Evolutionary conservation across 2,888 invertebrate species (phyloP).

Genomic region (Choreutis nemorana): DNA sequence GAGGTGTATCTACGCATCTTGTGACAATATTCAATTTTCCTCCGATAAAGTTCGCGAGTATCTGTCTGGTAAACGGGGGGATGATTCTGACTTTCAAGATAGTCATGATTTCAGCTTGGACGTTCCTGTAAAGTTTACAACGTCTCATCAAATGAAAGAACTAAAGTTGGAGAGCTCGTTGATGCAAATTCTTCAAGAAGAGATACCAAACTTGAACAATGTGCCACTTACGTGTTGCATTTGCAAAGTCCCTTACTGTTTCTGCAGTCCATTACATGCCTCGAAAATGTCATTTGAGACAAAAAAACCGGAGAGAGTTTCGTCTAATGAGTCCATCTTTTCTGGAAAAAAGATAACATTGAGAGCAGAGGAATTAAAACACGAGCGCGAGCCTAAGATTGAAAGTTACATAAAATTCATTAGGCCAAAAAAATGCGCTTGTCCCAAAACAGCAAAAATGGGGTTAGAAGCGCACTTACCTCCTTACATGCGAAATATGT

Average conservation of each 20-base stretch:
- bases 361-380: constrained; percentile 22
- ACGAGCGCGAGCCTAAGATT: constrained; percentile 42
- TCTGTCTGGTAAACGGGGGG: constrained; percentile 26
- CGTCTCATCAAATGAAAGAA: constrained; percentile 25
- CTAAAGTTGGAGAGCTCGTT: constrained; percentile 41
- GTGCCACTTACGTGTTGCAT: constrained; percentile 24
- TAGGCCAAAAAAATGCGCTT: constrained; percentile 27
- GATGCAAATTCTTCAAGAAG: constrained; percentile 39
- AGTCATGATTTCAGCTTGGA: constrained; percentile 27
- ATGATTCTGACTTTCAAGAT: constrained; percentile 29
- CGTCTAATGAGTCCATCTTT: constrained; percentile 10
- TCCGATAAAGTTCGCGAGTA: constrained; percentile 33
- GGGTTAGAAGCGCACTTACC: constrained; percentile 39
- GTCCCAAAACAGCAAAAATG: constrained; percentile 35
- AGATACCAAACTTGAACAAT: constrained; percentile 28
- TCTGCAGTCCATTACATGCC: constrained; percentile 21
- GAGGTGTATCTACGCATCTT: constrained; percentile 40
- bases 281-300: constrained; percentile 10
- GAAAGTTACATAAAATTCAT: constrained; percentile 34
- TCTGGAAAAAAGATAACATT: constrained; percentile 23
- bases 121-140: constrained; percentile 29
- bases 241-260: constrained; percentile 33
- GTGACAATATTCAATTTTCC: constrained; percentile 40
- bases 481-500: constrained; percentile 39
- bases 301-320: constrained; percentile 6